Evolutionary conservation across 2,888 invertebrate species (phyloP), one percentile per base, ranked within the genome.

Genomic region (Orthonychiurus folsomi): DNA sequence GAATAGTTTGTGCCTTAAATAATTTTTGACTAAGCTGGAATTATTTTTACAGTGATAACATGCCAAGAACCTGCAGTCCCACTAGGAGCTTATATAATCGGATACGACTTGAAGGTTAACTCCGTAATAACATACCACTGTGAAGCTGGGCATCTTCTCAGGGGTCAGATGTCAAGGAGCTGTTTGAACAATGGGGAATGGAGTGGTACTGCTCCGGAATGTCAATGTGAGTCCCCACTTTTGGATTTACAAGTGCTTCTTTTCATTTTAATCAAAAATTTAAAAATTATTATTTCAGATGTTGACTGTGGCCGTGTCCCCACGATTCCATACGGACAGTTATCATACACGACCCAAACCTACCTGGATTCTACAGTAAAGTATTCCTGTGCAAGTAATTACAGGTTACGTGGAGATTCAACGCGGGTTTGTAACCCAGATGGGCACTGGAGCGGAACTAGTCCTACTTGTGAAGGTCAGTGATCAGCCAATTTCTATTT

Each of bases 61-160:
- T 93, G 93, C 75, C 85, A 87, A 47, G 88, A 90, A 69, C 93
- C 93, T 0, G 86, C 89, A 73, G 88, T 91, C 0, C 90, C 91
- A 0, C 79, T 86, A 0, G 92, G 90, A 5, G 87, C 90, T 9
- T 91, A 86, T 77, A 90, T 93, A 64, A 88, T 90, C 21, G 91
- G 90, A 0, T 91, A 91, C 75, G 91, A 91, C 75, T 86, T 92
- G 75, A 90, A 91, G 75, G 85, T 93, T 0, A 89, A 91, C 76
- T 90, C 92, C 0, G 84, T 83, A 28, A 90, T 93, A 56, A 86
- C 89, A 75, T 93, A 91, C 77, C 86, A 90, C 74, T 93, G 93
- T 76, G 91, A 92, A 76, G 82, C 84, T 0, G 93, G 93, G 0
- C 87, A 92, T 76, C 81, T 86, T 64, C 80, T 93, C 64, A 82